Conservation (phyloP, 2,888 invertebrate genomes). For the Pantelozetes paolii region DNA sequence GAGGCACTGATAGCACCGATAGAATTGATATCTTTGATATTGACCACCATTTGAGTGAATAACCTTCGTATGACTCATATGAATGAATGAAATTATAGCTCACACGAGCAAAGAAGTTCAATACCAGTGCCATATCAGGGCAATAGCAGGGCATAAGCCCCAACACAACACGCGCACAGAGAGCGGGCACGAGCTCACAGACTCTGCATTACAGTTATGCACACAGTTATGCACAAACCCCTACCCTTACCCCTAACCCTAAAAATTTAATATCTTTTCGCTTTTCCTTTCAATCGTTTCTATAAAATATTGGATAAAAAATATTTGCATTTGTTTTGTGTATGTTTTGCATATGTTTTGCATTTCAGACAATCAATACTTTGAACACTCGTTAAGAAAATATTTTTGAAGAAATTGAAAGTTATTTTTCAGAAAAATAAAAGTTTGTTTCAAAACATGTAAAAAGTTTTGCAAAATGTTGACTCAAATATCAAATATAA, state of each 20-base stretch:
- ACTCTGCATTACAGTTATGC: background rate
- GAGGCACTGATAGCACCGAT: constrained; percentile 21
- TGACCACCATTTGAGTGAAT: constrained; percentile 37
- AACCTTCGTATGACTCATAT: constrained; percentile 22
- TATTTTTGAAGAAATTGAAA: no score
- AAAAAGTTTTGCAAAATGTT: background rate
- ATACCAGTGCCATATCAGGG: constrained; percentile 16
- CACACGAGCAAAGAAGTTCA: constrained; percentile 14
- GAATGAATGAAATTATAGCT: background rate
- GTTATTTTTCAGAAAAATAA: no score
- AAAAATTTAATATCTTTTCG: constrained; percentile 17
- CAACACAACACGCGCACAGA: constrained; percentile 2
- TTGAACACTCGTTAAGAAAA: no score
- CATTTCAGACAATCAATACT: no score
- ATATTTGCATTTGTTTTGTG: no score
- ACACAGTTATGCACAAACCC: background rate
- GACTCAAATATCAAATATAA: no score
- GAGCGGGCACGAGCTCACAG: background rate
- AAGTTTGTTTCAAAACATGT: no score
- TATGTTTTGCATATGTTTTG: no score
- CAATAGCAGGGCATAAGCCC: no score
- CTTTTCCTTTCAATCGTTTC: constrained; percentile 14
- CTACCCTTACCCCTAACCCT: background rate
- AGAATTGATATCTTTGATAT: no score
- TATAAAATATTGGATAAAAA: no score